These are phyloP conservation scores for Emys orbicularis DNA, from an alignment of 2,797 vertebrate species.

Conservation along the genomic window DNA sequence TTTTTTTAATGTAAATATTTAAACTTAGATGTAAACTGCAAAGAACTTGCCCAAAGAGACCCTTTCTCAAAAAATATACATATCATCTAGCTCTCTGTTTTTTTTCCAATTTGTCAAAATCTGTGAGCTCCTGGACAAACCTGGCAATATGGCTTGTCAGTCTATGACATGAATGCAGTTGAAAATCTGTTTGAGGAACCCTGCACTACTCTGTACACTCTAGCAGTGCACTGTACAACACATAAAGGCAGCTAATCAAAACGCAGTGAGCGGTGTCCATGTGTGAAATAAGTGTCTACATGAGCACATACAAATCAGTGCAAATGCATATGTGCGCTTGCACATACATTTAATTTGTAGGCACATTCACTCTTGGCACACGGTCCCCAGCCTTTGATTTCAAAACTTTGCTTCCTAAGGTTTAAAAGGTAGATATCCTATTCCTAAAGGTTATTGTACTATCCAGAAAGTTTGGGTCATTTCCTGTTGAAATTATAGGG, in stretches of 20 bases:
- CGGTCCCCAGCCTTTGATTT: neutral
- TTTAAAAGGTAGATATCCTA: neutral
- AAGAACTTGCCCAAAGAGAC: neutral
- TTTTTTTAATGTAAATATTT: neutral
- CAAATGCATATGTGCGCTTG: neutral
- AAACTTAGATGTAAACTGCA: neutral
- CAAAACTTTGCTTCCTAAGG: neutral
- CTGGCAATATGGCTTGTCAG: neutral
- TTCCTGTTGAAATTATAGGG: neutral
- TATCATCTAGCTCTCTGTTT: neutral
- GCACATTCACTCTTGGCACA: neutral
- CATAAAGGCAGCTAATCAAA: constrained; percentile 40
- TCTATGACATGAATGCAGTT: neutral
- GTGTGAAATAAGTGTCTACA: neutral
- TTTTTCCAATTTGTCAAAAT: neutral
- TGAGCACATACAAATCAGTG: accelerated
- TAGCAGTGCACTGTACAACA: neutral
- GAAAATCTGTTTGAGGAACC: neutral
- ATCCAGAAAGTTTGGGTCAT: neutral
- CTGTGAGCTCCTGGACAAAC: neutral
- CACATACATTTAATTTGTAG: neutral
- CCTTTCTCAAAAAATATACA: neutral
- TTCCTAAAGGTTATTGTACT: neutral
- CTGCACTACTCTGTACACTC: neutral
- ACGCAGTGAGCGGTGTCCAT: constrained; percentile 36